Conservation (phyloP, 2,113 vertebrate species). For the Strix aluco region DNA sequence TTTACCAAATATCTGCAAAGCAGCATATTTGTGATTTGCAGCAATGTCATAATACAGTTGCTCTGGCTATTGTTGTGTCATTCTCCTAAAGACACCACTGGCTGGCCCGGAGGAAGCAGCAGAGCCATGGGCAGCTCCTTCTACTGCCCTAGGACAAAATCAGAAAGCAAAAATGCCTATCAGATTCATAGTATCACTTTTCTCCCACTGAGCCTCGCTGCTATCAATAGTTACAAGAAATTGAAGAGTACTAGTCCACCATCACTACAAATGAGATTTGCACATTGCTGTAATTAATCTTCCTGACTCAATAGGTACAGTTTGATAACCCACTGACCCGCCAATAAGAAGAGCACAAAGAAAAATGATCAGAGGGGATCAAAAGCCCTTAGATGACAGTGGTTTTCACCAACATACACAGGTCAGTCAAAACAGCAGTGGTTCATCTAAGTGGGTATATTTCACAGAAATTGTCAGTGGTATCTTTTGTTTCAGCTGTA, state of each 20-base stretch:
- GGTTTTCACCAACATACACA: neutral
- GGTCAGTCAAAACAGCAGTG: neutral
- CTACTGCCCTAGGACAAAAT: neutral
- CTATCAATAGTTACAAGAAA: neutral
- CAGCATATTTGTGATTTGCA: neutral
- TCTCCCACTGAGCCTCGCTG: rapidly evolving
- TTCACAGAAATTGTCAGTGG: neutral
- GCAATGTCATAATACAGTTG: neutral
- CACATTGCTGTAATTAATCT: neutral
- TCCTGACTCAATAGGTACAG: neutral
- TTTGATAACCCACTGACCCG: constrained; percentile 16
- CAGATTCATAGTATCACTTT: neutral
- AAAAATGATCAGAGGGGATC: neutral
- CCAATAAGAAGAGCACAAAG: neutral
- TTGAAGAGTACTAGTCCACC: neutral
- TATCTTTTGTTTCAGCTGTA: neutral
- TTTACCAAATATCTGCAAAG: neutral
- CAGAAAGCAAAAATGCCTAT: neutral
- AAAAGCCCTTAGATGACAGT: neutral
- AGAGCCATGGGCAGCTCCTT: neutral
- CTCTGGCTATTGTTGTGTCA: neutral
- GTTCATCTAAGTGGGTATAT: neutral
- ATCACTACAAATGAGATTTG: neutral
- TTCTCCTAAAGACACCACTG: neutral
- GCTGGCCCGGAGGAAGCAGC: neutral